Evolutionary conservation across 2,113 vertebrate genomes (phyloP).

Genomic region (Dromaius novaehollandiae): DNA sequence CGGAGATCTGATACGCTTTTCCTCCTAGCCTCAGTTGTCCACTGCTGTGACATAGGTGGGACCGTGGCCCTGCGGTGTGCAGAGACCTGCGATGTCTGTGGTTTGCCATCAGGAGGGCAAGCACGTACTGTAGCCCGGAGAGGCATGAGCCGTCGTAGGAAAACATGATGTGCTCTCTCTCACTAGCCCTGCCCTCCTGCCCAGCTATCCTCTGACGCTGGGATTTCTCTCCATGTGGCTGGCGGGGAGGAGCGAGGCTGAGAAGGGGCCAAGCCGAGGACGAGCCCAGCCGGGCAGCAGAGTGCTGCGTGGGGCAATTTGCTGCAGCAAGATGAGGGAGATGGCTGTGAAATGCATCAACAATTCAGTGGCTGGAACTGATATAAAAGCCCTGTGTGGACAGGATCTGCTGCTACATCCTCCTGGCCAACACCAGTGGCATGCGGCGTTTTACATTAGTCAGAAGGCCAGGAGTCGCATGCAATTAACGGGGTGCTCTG

Average conservation of each 20-base stretch:
- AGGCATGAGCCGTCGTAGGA: neutral
- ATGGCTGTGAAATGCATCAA: neutral
- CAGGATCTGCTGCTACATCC: neutral
- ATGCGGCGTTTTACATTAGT: neutral
- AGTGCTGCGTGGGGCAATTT: rapidly evolving
- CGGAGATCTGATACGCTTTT: neutral
- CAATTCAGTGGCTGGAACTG: neutral
- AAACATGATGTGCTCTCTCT: neutral
- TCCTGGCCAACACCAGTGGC: neutral
- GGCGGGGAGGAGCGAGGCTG: rapidly evolving
- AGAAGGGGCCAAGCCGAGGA: neutral
- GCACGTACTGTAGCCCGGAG: neutral
- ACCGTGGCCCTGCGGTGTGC: neutral
- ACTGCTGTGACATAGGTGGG: neutral
- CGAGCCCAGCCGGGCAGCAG: neutral
- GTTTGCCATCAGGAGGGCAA: neutral
- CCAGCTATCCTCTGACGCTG: neutral
- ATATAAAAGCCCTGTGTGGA: neutral
- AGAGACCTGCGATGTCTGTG: neutral
- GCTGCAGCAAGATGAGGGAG: neutral
- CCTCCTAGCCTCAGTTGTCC: neutral
- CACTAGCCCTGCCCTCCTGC: neutral
- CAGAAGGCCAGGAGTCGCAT: neutral
- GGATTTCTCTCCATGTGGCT: rapidly evolving
- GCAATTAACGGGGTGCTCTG: neutral